Conservation (phyloP, 2,888 invertebrate genomes). For the Notocelia uddmanniana region DNA sequence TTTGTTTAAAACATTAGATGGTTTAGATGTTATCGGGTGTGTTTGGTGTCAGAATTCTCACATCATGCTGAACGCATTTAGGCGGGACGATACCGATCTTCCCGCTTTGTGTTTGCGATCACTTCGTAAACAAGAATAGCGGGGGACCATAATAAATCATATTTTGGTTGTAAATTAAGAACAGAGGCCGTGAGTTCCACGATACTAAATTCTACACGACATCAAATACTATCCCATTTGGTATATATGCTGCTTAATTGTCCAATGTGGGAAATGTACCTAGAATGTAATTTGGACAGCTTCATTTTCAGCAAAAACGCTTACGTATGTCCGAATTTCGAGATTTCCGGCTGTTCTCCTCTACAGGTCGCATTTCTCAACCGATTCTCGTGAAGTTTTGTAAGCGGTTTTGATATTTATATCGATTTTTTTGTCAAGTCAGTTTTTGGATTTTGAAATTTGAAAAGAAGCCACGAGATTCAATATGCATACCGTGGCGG, state of each 20-base stretch:
- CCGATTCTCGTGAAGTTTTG: too few species aligned
- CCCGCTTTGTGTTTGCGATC: constrained; percentile 76
- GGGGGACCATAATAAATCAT: constrained; percentile 81
- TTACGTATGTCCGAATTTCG: too few species aligned
- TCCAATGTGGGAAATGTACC: neutral
- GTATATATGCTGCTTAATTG: neutral
- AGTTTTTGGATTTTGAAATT: too few species aligned
- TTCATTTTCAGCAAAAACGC: too few species aligned
- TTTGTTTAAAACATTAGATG: constrained; percentile 85
- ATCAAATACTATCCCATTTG: neutral
- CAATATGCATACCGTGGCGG: too few species aligned
- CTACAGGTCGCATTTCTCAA: too few species aligned
- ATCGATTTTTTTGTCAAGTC: too few species aligned
- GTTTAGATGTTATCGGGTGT: constrained; percentile 80
- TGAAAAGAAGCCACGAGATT: too few species aligned
- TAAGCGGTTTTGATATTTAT: too few species aligned
- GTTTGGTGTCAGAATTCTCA: constrained; percentile 85
- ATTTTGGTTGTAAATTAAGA: constrained; percentile 56
- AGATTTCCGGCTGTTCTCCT: too few species aligned
- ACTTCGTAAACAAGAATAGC: constrained; percentile 83
- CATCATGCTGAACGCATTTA: constrained; percentile 84
- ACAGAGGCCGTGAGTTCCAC: constrained; percentile 8
- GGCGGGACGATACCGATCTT: constrained; percentile 73
- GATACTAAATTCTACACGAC: neutral
- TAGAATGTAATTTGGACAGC: too few species aligned